Conservation (phyloP, 2,113 vertebrate species). For the Oostethus manadensis region DNA sequence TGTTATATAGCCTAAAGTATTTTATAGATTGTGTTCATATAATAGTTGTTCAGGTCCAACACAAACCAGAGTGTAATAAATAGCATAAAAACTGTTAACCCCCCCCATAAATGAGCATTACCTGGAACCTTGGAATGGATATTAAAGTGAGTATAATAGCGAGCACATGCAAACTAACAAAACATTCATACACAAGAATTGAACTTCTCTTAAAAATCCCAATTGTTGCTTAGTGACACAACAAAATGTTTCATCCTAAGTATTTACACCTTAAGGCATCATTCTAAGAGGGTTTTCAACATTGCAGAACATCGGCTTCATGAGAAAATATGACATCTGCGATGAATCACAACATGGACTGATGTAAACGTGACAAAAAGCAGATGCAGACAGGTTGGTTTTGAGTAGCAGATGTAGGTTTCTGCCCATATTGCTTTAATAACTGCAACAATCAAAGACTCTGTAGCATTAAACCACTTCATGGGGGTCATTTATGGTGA, state of each 20-base stretch:
- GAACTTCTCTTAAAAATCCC: slow-evolving; percentile 22
- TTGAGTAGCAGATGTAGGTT: slow-evolving; percentile 34
- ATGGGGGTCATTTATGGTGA: slow-evolving; percentile 38
- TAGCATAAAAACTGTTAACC: neutral
- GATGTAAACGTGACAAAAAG: slow-evolving; percentile 55
- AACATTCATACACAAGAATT: slow-evolving; percentile 10
- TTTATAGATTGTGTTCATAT: neutral
- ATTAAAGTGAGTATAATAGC: neutral
- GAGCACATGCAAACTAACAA: slow-evolving; percentile 1
- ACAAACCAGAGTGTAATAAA: neutral
- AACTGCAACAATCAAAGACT: slow-evolving; percentile 40
- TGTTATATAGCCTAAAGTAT: neutral
- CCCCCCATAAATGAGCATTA: slow-evolving; percentile 2
- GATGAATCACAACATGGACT: slow-evolving; percentile 47
- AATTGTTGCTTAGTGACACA: slow-evolving; percentile 2
- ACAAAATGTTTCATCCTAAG: slow-evolving; percentile 4
- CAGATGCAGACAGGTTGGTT: slow-evolving; percentile 57
- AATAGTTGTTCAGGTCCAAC: neutral
- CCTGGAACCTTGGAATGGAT: neutral
- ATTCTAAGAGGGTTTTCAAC: no score
- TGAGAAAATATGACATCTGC: slow-evolving; percentile 20
- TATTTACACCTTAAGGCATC: neutral
- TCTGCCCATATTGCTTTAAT: slow-evolving; percentile 46
- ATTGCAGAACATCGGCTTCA: slow-evolving; percentile 10
- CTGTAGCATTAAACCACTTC: slow-evolving; percentile 35